A percentile compares a stretch with the other conserved stretches of the same genome.
These are phyloP conservation scores for Botia almorhae DNA, from an alignment of 2,797 vertebrate genomes.

Conservation along the genomic window DNA sequence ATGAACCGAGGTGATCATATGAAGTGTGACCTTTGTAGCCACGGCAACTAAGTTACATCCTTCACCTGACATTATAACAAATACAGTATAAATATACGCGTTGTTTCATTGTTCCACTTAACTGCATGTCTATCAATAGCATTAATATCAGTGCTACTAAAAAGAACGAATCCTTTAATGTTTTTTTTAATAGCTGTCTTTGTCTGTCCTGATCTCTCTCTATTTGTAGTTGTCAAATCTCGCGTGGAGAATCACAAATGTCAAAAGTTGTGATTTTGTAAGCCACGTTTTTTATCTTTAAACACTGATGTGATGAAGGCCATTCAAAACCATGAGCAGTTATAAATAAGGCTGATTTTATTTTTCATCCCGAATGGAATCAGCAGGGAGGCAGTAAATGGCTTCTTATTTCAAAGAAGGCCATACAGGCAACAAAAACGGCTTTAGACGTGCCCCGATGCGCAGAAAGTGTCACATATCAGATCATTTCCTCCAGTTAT, in stretches of 20 bases:
- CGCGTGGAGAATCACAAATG: background rate
- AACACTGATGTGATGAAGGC: slow-evolving; percentile 6
- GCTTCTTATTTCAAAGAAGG: slow-evolving; percentile 14
- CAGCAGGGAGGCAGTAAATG: slow-evolving; percentile 12
- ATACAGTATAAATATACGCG: background rate
- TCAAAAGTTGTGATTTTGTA: slow-evolving; percentile 7
- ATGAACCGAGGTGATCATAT: background rate
- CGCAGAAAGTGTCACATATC: background rate
- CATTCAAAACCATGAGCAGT: background rate
- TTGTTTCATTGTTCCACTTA: background rate
- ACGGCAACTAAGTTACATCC: background rate
- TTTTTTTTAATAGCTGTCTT: slow-evolving; percentile 7
- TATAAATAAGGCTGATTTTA: slow-evolving; percentile 15
- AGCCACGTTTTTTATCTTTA: slow-evolving; percentile 17
- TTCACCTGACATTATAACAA: background rate
- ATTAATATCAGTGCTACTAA: slow-evolving; percentile 20
- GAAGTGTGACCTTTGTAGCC: background rate
- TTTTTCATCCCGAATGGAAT: background rate
- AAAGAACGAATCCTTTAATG: slow-evolving; percentile 24
- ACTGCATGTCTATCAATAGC: background rate
- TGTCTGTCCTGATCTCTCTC: background rate
- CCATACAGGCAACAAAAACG: slow-evolving; percentile 1
- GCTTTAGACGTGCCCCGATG: background rate
- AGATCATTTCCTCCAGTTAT: background rate
- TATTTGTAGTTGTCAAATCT: slow-evolving; percentile 21